Evolutionary conservation across 1,140 invertebrate genomes (phyloP).

Genomic region (Drusus annulatus): DNA sequence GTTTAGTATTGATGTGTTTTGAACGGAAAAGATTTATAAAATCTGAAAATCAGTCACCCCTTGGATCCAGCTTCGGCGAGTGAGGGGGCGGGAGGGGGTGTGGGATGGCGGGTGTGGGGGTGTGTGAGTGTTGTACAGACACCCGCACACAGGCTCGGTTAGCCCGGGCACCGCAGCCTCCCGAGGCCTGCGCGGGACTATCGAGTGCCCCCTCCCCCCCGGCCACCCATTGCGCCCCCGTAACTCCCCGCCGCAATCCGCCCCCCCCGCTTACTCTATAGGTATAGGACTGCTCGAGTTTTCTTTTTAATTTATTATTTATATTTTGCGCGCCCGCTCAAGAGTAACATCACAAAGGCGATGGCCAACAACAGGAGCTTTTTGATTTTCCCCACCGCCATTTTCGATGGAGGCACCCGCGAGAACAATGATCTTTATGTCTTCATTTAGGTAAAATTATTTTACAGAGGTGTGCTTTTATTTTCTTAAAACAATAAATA

Average conservation of each 20-base stretch:
- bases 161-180: constrained; percentile 49
- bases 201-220: constrained; percentile 44
- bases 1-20: too few relatives aligned
- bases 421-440: too few relatives aligned
- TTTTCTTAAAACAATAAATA: too few relatives aligned
- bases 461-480: too few relatives aligned
- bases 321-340: constrained; percentile 27
- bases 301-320: constrained; percentile 44
- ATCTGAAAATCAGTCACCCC: too few relatives aligned
- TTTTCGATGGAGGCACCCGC: not conserved
- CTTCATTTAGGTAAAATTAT: too few relatives aligned
- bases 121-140: not conserved
- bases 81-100: too few relatives aligned
- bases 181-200: constrained; percentile 42
- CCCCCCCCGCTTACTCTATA: not conserved
- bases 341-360: not conserved
- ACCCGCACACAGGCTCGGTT: not conserved
- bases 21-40: too few relatives aligned
- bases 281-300: not conserved
- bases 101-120: too few relatives aligned
- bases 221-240: too few relatives aligned
- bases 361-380: constrained; percentile 7
- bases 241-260: not conserved
- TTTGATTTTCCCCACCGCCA: not conserved
- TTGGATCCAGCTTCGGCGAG: too few relatives aligned